Percentiles rank a stretch among this genome's conserved stretches.
Evolutionary conservation across 2,888 invertebrate species (phyloP).

Genomic region (Subacronicta megacephala): DNA sequence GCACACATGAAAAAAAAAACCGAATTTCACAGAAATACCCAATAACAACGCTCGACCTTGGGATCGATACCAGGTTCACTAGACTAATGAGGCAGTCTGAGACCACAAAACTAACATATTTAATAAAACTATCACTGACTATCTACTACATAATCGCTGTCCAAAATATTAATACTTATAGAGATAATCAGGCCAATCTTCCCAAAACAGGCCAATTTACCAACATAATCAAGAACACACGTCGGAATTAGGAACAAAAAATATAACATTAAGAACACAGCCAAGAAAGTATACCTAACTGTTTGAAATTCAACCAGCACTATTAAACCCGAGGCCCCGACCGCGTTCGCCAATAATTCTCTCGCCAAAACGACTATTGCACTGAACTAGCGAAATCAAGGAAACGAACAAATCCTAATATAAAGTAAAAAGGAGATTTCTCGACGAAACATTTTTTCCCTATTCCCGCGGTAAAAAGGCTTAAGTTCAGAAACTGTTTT

Average conservation of each 20-base stretch:
- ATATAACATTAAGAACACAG: conserved; percentile 40
- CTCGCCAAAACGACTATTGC: conserved; percentile 47
- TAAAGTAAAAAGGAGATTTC: conserved; percentile 58
- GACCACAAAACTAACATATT: too few relatives aligned
- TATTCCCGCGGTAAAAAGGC: conserved; percentile 57
- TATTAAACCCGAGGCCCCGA: conserved; percentile 45
- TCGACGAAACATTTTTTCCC: conserved; percentile 52
- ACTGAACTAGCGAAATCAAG: conserved; percentile 52
- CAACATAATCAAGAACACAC: conserved; percentile 6
- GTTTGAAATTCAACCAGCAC: conserved; percentile 52
- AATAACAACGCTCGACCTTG: too few relatives aligned
- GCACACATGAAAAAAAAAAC: too few relatives aligned
- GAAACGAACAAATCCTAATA: conserved; percentile 57
- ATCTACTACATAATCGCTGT: too few relatives aligned
- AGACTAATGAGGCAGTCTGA: too few relatives aligned
- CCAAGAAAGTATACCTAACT: conserved; percentile 43
- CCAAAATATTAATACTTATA: too few relatives aligned
- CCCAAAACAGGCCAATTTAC: too few relatives aligned
- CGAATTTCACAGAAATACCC: too few relatives aligned
- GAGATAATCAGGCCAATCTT: neutral
- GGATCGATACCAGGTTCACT: too few relatives aligned
- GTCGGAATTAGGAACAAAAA: conserved; percentile 39
- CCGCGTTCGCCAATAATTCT: conserved; percentile 48
- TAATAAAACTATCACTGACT: too few relatives aligned
- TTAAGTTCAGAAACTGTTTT: conserved; percentile 66